Evolutionary conservation across 2,113 vertebrate genomes (phyloP), one percentile per base, ranked within the genome.

Genomic region (Nibea albiflora): DNA sequence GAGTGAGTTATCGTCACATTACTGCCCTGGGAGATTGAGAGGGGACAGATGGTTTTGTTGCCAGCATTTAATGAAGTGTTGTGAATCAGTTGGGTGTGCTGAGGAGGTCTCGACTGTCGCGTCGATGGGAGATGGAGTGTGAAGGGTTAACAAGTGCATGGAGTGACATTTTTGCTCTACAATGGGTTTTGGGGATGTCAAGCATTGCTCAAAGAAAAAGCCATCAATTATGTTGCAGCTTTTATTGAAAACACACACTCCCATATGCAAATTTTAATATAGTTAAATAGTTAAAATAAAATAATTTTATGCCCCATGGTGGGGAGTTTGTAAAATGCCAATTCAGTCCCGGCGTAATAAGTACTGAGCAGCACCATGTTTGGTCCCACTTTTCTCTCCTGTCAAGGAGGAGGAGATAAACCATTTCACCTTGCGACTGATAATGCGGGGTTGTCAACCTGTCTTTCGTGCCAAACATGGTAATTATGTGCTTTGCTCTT

Each of bases 1-100:
- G 86, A 83, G 84, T 92, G 90, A 92, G 88, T 92, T 94, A 91
- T 90, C 26, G 85, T 92, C 90, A 90, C 91, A 90, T 93, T 90
- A 89, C 86, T 83, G 89, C 73, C 87, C 83, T 77, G 83, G 87
- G 89, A 90, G 85, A 90, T 76, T 83, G 85, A 91, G 82, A 81
- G 87, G 87, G 82, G 84, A 89, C 89, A 91, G 91, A 92, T 90
- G 88, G 89, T 90, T 85, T 88, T 90, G 88, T 89, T 90, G 88
- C 85, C 82, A 81, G 85, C 35, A 14, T 84, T 91, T 92, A 92
- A 92, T 91, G 81, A 92, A 92, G 89, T 90, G 88, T 85, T 85
- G 84, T 90, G 85, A 92, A 88, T 84, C 86, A 82, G 78, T 56
- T 73, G 81, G 78, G 68, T 86, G 81, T 67, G 49, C 73, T 73